A percentile compares a stretch with the other conserved stretches of the same genome.
These are phyloP conservation scores for Lasiurus borealis DNA, from an alignment of 2,113 vertebrate genomes.

Conservation along the genomic window DNA sequence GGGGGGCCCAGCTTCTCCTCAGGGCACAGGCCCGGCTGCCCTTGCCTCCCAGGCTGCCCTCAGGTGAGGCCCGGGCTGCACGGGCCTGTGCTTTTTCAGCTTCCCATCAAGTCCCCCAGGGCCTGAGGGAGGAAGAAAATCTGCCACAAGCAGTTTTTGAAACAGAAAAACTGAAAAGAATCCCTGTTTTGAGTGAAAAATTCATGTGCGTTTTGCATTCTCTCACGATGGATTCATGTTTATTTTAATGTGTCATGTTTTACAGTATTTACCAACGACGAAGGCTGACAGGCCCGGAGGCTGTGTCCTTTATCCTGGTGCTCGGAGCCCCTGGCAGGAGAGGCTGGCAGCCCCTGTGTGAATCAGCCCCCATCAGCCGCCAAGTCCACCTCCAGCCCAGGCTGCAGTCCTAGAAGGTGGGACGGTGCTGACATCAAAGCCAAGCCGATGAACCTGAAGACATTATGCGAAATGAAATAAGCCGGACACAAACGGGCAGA, in stretches of 20 bases:
- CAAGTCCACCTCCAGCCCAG: accelerated
- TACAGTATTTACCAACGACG: not conserved
- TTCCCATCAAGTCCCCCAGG: not conserved
- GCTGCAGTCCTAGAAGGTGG: not conserved
- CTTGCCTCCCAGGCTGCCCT: not conserved
- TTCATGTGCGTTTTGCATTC: not conserved
- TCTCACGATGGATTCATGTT: not conserved
- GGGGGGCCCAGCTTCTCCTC: too few species aligned
- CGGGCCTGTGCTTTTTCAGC: not conserved
- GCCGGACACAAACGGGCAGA: not conserved
- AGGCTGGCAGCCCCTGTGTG: not conserved
- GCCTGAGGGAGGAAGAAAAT: not conserved
- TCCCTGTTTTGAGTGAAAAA: slow-evolving; percentile 30
- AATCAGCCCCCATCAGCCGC: not conserved
- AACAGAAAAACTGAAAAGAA: not conserved
- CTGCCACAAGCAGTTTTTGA: not conserved
- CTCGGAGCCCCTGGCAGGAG: not conserved
- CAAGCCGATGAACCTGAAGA: not conserved
- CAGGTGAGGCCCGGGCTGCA: accelerated
- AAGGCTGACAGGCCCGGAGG: not conserved
- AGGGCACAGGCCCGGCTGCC: not conserved
- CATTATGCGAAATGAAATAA: not conserved
- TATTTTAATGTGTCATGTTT: slow-evolving; percentile 23
- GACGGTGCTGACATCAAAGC: not conserved
- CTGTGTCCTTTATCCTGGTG: not conserved